A percentile compares a stretch with the other conserved stretches of the same genome.
phyloP scores from a whole-genome alignment of 2,113 vertebrate species.

The Myotis yumanensis region DNA sequence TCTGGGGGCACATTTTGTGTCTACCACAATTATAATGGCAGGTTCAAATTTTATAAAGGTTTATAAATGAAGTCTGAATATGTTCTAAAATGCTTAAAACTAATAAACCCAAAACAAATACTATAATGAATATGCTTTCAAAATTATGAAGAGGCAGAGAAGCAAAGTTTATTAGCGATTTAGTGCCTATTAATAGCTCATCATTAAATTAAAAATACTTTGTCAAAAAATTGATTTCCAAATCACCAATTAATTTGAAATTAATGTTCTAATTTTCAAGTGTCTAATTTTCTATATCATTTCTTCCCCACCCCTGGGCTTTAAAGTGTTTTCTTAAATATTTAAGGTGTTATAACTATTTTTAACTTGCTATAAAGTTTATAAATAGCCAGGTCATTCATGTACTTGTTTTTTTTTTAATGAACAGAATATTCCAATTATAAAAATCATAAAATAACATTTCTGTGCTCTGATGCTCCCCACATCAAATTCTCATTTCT shows the following conservation, averaged over 20 bases:
- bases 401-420: neutral
- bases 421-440: neutral
- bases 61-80: neutral
- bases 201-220: neutral
- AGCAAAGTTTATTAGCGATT: neutral
- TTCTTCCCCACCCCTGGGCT: neutral
- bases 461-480: neutral
- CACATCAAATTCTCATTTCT: neutral
- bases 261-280: neutral
- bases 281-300: neutral
- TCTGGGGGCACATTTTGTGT: neutral
- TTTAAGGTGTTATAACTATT: neutral
- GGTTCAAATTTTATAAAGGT: neutral
- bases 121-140: neutral
- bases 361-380: neutral
- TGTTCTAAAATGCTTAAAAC: neutral
- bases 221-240: neutral
- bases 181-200: neutral
- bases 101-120: neutral
- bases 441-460: neutral
- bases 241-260: neutral
- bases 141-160: neutral
- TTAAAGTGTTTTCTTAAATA: neutral
- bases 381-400: neutral
- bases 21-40: neutral